These are phyloP conservation scores for Cryptophagus acutangulus DNA, from an alignment of 2,888 invertebrate genomes.

Conservation along the genomic window DNA sequence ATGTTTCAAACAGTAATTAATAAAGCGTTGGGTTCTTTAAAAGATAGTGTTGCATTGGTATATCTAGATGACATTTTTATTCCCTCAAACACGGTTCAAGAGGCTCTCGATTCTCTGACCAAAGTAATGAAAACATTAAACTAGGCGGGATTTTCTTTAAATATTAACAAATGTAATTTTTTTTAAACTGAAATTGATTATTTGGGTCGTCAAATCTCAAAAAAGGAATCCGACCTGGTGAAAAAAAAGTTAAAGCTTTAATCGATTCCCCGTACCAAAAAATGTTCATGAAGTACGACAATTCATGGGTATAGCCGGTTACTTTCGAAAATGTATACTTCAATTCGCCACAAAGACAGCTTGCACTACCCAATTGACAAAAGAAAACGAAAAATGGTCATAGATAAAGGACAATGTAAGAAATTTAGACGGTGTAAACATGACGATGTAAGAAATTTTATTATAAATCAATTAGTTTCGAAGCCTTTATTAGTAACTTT, in stretches of 20 bases:
- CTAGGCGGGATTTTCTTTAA: constrained; percentile 16
- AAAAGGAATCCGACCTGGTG: constrained; percentile 11
- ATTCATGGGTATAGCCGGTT: constrained; percentile 24
- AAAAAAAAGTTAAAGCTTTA: constrained; percentile 21
- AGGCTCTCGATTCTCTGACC: constrained; percentile 11
- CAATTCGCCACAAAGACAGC: constrained; percentile 21
- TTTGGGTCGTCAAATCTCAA: constrained; percentile 16
- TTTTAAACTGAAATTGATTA: constrained; percentile 12
- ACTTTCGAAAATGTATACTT: constrained; percentile 27
- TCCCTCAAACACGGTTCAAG: constrained; percentile 9
- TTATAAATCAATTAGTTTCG: constrained; percentile 5
- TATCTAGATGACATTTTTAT: constrained; percentile 20
- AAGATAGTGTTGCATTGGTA: constrained; percentile 6
- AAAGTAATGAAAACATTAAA: constrained; percentile 13
- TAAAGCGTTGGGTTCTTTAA: constrained; percentile 5
- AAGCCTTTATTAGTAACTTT: constrained; percentile 23
- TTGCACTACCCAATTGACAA: constrained; percentile 21
- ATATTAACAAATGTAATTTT: constrained; percentile 17
- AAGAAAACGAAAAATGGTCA: constrained; percentile 9
- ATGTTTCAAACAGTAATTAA: constrained; percentile 33
- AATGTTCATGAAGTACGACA: constrained; percentile 21
- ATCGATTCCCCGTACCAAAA: constrained; percentile 29
- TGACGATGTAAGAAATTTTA: neutral
- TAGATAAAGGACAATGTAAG: constrained; percentile 1
- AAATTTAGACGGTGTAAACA: too few relatives aligned